Conservation (phyloP, 2,888 invertebrate species). For the Eupithecia vulgata region DNA sequence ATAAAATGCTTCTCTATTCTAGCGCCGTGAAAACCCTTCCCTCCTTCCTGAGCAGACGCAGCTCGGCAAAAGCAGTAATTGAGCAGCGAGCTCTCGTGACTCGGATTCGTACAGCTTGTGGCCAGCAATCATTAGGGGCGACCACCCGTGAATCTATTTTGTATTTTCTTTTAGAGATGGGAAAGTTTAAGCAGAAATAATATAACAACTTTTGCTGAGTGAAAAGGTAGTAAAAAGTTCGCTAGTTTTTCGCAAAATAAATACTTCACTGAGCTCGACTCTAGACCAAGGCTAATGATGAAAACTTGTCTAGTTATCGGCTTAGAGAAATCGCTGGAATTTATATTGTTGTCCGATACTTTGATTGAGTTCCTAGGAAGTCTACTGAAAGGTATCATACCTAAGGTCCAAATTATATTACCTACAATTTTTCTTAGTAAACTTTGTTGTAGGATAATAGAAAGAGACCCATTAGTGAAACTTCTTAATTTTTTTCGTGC, state of each 20-base stretch:
- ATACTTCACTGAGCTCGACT: not conserved
- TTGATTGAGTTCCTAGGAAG: constrained; percentile 8
- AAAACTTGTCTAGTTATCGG: not conserved
- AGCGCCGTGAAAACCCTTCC: not conserved
- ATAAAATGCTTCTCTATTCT: constrained; percentile 2
- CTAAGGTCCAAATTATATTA: not conserved
- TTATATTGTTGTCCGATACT: constrained; percentile 10
- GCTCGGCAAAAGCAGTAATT: constrained; percentile 47
- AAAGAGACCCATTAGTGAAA: not conserved
- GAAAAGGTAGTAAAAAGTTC: constrained; percentile 27
- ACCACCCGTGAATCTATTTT: constrained; percentile 69
- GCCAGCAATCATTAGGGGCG: constrained; percentile 61
- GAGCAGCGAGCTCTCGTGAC: constrained; percentile 60
- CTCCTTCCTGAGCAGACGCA: constrained; percentile 16
- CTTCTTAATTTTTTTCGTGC: not conserved
- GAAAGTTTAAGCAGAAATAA: constrained; percentile 34
- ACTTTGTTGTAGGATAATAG: not conserved
- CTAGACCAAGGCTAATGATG: constrained; percentile 5
- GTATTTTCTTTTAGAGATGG: constrained; percentile 43
- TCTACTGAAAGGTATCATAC: not conserved
- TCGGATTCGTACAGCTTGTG: constrained; percentile 47
- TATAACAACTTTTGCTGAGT: constrained; percentile 22
- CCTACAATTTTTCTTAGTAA: not conserved
- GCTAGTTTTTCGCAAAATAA: constrained; percentile 20
- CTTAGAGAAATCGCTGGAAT: constrained; percentile 9